Percentiles rank a stretch among this genome's conserved stretches.
Conservation (phyloP, 1,140 invertebrate genomes). For the Drosophila pandora region DNA sequence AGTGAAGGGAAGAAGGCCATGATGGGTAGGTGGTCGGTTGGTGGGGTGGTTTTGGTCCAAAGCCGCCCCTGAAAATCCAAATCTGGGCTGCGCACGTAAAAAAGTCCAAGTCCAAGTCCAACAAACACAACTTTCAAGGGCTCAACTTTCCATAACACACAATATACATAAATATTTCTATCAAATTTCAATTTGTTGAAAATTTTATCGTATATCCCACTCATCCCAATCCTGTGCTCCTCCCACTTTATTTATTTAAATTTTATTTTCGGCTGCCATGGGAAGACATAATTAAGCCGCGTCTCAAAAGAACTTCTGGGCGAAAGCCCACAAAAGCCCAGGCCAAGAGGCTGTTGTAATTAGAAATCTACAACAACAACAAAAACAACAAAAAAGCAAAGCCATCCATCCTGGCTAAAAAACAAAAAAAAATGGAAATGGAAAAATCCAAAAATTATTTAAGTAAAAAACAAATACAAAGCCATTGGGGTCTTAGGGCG, state of each 20-base stretch:
- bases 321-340: slow-evolving; percentile 72
- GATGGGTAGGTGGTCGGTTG: slow-evolving; percentile 4
- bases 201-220: slow-evolving; percentile 20
- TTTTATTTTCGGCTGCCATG: slow-evolving; percentile 37
- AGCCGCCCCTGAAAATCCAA: slow-evolving; percentile 32
- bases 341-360: slow-evolving; percentile 56
- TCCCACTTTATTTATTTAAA: slow-evolving; percentile 7
- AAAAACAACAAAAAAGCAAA: slow-evolving; percentile 13
- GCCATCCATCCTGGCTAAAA: slow-evolving; percentile 37
- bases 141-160: slow-evolving; percentile 2
- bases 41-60: slow-evolving; percentile 1
- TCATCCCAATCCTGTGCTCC: background rate
- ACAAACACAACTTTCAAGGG: background rate
- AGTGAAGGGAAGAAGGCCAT: background rate
- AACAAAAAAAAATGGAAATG: slow-evolving; percentile 33
- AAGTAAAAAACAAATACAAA: slow-evolving; percentile 38
- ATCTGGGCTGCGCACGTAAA: slow-evolving; percentile 41
- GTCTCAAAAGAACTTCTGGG: slow-evolving; percentile 48
- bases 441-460: slow-evolving; percentile 27
- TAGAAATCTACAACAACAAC: slow-evolving; percentile 64
- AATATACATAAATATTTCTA: slow-evolving; percentile 69
- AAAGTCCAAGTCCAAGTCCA: background rate
- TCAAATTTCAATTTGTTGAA: slow-evolving; percentile 80
- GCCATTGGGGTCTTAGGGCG: slow-evolving; percentile 11
- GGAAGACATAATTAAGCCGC: slow-evolving; percentile 74